Base-by-base conservation (phyloP, 2,797 vertebrate genomes). In the Hemibagrus guttatus region DNA sequence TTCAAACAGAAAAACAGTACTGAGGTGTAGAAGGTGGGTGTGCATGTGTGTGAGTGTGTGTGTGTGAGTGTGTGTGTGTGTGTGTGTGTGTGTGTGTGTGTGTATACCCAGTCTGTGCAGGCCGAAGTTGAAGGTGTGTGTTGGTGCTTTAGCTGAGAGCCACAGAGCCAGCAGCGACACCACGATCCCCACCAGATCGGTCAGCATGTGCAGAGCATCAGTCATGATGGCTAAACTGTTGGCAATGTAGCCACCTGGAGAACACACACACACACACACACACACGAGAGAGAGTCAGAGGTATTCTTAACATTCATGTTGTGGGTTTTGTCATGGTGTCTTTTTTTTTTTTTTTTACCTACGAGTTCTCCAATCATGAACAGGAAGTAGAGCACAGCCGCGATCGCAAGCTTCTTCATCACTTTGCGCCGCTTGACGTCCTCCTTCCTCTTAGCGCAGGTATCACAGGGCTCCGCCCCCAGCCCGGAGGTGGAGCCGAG, bases 221-320 rank as follows among this genome's bases (percentile, higher is more conserved):
- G 97, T 99, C 98, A 99, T 99, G 84, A 99, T 97, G 85, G 98
- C 98, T 86, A 99, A 93, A 91, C 98, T 99, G 94, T 99, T 99
- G 68, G 98, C 97, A 84, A 99, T 84, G 88, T 98, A 99, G 87
- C 98, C 98, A 93, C 98, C 98, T 99, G 76, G 71, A 42, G 28
- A 31, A 21, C 13, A 35, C 49, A 49, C 81, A 85, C 56, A 85
- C 58, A 78, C 71, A 84, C 83, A 84, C 16, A 79, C 61, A 84
- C 59, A 63, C 59, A 23, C 19, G 8, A 61, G 14, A 58, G 14
- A 58, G 3, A 58, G 31, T 9, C 2, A 35, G 1, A 35, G 31
- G 9, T 19, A 28, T 19, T 78, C 6, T 14, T 21, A 39, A 6
- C 7, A 13, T 74, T 58, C 28, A 31, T 35, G 14, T 16, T 54